Evolutionary conservation across 2,797 vertebrate genomes (phyloP), one percentile per base, ranked within the genome.

Genomic region (Poecilia gillii): DNA sequence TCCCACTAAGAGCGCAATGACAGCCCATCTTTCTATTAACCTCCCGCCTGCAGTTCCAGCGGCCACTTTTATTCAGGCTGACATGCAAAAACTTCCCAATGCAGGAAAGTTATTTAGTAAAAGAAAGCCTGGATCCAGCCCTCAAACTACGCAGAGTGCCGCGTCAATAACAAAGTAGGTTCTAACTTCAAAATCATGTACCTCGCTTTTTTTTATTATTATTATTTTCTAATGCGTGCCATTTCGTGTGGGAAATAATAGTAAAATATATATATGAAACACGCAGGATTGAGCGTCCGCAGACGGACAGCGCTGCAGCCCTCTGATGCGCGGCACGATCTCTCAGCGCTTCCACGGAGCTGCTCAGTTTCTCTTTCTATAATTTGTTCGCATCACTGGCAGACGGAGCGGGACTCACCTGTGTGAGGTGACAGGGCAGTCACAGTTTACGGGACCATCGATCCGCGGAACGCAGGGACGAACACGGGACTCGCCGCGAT

Each of bases 391-490:
- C 90, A 90, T 91, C 88, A 70, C 80, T 49, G 81, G 84, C 49
- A 68, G 82, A 89, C 87, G 28, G 33, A 51, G 83, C 75, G 87
- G 90, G 81, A 92, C 97, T 98, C 98, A 99, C 98, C 98, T 98
- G 97, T 95, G 95, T 93, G 68, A 94, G 95, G 94, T 95, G 96
- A 94, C 96, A 92, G 94, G 88, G 94, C 93, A 92, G 94, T 94
- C 94, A 89, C 92, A 93, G 95, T 93, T 97, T 96, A 97, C 89
- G 93, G 96, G 82, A 93, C 92, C 97, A 97, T 98, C 96, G 97
- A 97, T 97, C 96, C 96, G 93, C 85, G 86, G 94, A 92, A 95
- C 91, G 94, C 88, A 95, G 95, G 92, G 96, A 95, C 94, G 96
- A 95, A 96, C 89, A 16, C 68, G 68, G 43, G 95, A 94, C 88